Conservation (phyloP, 2,888 invertebrate genomes). For the Augiades crinisus region DNA sequence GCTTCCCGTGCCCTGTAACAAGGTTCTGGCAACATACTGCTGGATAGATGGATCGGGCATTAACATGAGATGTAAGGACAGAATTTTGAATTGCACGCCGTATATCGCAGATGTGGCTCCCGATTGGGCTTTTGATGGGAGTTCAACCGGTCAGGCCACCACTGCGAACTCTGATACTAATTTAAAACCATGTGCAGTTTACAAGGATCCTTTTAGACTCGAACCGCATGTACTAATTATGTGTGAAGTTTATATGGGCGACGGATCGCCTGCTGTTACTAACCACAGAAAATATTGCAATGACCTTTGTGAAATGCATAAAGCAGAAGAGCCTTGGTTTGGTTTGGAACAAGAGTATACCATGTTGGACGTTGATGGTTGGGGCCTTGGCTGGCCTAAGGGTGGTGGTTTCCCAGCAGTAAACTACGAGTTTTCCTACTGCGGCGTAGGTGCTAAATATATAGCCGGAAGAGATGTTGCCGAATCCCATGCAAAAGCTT, state of each 20-base stretch:
- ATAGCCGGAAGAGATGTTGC: conserved; percentile 95
- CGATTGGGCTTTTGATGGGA: conserved; percentile 95
- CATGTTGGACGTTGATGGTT: conserved; percentile 91
- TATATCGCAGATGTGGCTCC: conserved; percentile 81
- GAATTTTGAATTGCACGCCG: conserved; percentile 84
- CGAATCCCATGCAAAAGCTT: conserved; percentile 91
- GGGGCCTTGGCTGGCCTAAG: conserved; percentile 96
- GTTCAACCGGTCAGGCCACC: conserved; percentile 92
- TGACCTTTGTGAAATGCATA: conserved; percentile 85
- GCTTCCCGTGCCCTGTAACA: conserved; percentile 82
- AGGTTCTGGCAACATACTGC: conserved; percentile 85
- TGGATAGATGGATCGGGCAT: conserved; percentile 92
- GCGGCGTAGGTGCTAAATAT: conserved; percentile 96
- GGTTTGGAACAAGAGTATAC: conserved; percentile 97
- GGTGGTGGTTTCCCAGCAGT: conserved; percentile 93
- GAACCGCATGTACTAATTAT: conserved; percentile 94
- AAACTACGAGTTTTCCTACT: conserved; percentile 94
- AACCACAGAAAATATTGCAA: conserved; percentile 87
- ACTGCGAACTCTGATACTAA: conserved; percentile 93
- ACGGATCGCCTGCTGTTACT: conserved; percentile 85
- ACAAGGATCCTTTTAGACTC: conserved; percentile 93
- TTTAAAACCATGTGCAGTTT: conserved; percentile 92
- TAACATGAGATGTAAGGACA: conserved; percentile 85
- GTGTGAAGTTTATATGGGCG: conserved; percentile 89
- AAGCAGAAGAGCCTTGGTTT: conserved; percentile 90